Percentiles rank a stretch among this genome's conserved stretches.
Evolutionary conservation across 1,140 invertebrate genomes (phyloP).

Genomic region (Psix sp.): DNA sequence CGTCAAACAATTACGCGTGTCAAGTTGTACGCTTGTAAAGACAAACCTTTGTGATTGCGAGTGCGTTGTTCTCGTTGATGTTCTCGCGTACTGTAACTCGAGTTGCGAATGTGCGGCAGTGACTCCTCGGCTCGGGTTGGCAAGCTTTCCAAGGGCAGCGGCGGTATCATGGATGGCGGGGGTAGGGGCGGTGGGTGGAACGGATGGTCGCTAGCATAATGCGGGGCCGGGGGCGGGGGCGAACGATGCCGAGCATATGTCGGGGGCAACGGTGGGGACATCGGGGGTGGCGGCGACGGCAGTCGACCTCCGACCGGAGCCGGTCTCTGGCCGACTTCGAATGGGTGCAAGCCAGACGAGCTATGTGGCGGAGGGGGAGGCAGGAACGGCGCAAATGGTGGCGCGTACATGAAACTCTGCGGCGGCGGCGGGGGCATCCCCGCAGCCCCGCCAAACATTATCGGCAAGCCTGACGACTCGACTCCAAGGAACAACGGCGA

Average conservation of each 20-base stretch:
- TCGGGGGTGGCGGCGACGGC: constrained; percentile 80
- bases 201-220: constrained; percentile 64
- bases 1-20: constrained; percentile 33
- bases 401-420: constrained; percentile 71
- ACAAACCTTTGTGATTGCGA: constrained; percentile 75
- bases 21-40: constrained; percentile 21
- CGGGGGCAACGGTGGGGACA: constrained; percentile 48
- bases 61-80: constrained; percentile 67
- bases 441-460: constrained; percentile 73
- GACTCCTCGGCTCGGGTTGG: constrained; percentile 68
- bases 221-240: constrained; percentile 47
- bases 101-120: constrained; percentile 63
- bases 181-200: constrained; percentile 57
- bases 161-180: constrained; percentile 58
- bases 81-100: constrained; percentile 61
- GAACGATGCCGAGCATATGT: constrained; percentile 62
- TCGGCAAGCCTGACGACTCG: constrained; percentile 76
- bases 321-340: constrained; percentile 79
- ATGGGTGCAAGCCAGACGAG: constrained; percentile 64
- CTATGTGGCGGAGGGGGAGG: constrained; percentile 66
- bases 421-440: constrained; percentile 71
- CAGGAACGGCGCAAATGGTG: constrained; percentile 68
- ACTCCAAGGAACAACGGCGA: constrained; percentile 76
- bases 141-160: constrained; percentile 56
- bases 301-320: constrained; percentile 80